These are phyloP conservation scores for Tichodroma muraria DNA, from an alignment of 2,113 vertebrate genomes.

Conservation along the genomic window DNA sequence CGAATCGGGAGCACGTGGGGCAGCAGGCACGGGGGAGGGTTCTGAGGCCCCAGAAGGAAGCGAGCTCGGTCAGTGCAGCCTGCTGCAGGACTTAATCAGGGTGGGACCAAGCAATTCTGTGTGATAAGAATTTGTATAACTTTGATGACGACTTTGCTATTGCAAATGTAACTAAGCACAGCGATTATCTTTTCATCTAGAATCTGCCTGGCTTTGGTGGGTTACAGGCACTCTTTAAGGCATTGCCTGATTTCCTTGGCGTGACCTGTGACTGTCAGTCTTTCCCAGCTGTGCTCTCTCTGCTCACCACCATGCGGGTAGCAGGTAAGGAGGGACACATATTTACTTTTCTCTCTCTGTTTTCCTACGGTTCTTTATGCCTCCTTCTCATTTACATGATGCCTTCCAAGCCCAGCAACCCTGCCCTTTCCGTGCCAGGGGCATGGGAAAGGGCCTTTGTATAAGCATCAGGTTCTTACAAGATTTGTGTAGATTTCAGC, in stretches of 20 bases:
- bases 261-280: background rate
- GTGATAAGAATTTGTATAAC: background rate
- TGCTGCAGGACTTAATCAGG: background rate
- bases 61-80: fast-evolving
- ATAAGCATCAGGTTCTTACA: background rate
- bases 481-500: background rate
- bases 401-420: background rate
- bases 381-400: background rate
- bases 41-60: background rate
- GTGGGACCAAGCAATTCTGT: background rate
- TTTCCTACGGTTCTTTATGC: background rate
- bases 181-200: background rate
- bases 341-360: background rate
- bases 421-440: background rate
- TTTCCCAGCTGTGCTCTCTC: background rate
- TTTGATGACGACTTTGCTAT: background rate
- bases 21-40: background rate
- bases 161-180: background rate
- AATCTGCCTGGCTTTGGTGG: background rate
- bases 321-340: background rate
- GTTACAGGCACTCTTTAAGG: background rate
- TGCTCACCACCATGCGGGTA: background rate
- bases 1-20: fast-evolving
- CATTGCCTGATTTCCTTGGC: background rate
- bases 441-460: background rate